A percentile compares a stretch with the other conserved stretches of the same genome.
phyloP scores from a whole-genome alignment of 2,888 invertebrate species.

The Melinaea marsaeus region DNA sequence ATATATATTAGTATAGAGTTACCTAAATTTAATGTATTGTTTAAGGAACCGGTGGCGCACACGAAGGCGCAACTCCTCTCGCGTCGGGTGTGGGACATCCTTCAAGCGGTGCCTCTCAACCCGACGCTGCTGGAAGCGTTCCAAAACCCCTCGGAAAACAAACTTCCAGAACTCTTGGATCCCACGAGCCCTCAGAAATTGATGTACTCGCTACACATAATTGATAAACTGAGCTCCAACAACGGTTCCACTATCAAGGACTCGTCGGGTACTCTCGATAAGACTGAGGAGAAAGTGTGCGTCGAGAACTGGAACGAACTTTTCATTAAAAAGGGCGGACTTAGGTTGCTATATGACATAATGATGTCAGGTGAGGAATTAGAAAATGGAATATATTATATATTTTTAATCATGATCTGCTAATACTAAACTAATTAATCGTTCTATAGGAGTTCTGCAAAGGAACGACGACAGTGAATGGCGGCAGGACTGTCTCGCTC shows the following conservation, averaged over 20 bases:
- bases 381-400: not conserved
- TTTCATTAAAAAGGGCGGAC: conserved; percentile 92
- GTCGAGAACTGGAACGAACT: conserved; percentile 83
- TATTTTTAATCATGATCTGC: not conserved
- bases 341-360: conserved; percentile 92
- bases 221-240: conserved; percentile 74
- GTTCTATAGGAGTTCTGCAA: conserved; percentile 81
- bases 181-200: conserved; percentile 94
- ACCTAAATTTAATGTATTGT: not conserved
- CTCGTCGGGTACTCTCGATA: conserved; percentile 45
- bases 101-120: conserved; percentile 94
- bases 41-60: conserved; percentile 83
- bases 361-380: conserved; percentile 85
- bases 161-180: conserved; percentile 87
- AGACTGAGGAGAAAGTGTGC: conserved; percentile 55
- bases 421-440: not conserved
- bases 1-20: not conserved
- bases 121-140: conserved; percentile 91
- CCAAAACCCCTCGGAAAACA: conserved; percentile 83
- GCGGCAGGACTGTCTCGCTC: conserved; percentile 96
- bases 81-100: conserved; percentile 95
- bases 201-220: conserved; percentile 96
- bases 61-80: conserved; percentile 94
- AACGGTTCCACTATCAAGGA: conserved; percentile 54
- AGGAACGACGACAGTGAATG: conserved; percentile 89